Evolutionary conservation across 2,797 vertebrate genomes (phyloP).

Genomic region (Manis javanica): DNA sequence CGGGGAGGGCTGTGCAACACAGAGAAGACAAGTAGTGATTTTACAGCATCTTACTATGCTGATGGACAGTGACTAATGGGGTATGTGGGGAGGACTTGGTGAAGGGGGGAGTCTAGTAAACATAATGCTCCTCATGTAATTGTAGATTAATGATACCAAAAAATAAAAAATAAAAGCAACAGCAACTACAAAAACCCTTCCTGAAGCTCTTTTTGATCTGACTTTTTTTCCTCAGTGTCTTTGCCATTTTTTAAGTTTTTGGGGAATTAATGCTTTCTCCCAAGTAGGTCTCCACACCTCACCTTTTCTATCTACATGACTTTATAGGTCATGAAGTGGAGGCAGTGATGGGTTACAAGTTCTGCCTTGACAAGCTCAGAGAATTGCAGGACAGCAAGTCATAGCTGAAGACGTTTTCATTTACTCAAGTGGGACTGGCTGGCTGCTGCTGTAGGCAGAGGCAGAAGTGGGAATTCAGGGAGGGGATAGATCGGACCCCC

Average conservation of each 20-base stretch:
- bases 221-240: not conserved
- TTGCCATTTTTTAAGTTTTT: not conserved
- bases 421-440: not conserved
- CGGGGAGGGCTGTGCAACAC: too few relatives aligned
- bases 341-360: not conserved
- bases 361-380: slow-evolving; percentile 23
- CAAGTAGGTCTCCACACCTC: not conserved
- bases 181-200: too few relatives aligned
- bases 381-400: not conserved
- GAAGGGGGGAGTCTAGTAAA: too few relatives aligned
- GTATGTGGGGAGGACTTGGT: too few relatives aligned
- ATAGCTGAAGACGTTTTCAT: not conserved
- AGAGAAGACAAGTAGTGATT: too few relatives aligned
- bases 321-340: not conserved
- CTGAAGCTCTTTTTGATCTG: not conserved
- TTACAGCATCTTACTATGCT: too few relatives aligned
- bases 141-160: too few relatives aligned
- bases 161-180: too few relatives aligned
- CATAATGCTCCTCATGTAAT: too few relatives aligned
- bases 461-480: not conserved
- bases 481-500: not conserved
- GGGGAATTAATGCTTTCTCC: not conserved
- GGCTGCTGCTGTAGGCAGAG: not conserved
- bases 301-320: not conserved
- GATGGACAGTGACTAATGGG: too few relatives aligned